phyloP scores from a whole-genome alignment of 2,888 invertebrate genomes.

The Lottia gigantea region DNA sequence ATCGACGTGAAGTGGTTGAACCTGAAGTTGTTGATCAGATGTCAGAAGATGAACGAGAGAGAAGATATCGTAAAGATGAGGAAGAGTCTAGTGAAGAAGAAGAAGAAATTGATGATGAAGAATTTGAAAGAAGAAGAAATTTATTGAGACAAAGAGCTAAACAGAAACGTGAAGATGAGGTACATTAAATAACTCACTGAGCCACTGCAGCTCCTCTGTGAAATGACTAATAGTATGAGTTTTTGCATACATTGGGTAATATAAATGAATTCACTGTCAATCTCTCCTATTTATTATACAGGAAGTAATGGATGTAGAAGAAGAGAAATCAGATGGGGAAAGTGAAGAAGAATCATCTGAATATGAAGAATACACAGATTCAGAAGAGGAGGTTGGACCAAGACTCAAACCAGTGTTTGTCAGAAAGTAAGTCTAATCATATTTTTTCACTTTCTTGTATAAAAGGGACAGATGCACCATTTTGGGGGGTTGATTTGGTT shows the following conservation, averaged over 20 bases:
- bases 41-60: slow-evolving; percentile 59
- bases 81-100: slow-evolving; percentile 60
- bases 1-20: slow-evolving; percentile 61
- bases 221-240: no score
- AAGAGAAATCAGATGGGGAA: slow-evolving; percentile 63
- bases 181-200: no score
- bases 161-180: slow-evolving; percentile 66
- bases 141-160: slow-evolving; percentile 76
- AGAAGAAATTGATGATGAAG: slow-evolving; percentile 67
- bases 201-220: no score
- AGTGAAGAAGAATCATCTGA: slow-evolving; percentile 80
- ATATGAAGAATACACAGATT: slow-evolving; percentile 71
- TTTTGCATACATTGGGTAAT: neutral
- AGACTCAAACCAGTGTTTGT: slow-evolving; percentile 95
- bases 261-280: neutral
- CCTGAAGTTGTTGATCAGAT: slow-evolving; percentile 79
- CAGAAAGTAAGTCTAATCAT: slow-evolving; percentile 74
- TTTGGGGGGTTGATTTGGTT: no score
- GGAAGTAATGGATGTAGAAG: slow-evolving; percentile 63
- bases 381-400: slow-evolving; percentile 82
- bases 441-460: no score
- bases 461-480: no score
- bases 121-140: slow-evolving; percentile 79
- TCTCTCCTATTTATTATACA: slow-evolving; percentile 22
- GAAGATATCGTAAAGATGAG: slow-evolving; percentile 44